Evolutionary conservation across 2,888 invertebrate genomes (phyloP).

Genomic region (Herminia tarsipennalis): DNA sequence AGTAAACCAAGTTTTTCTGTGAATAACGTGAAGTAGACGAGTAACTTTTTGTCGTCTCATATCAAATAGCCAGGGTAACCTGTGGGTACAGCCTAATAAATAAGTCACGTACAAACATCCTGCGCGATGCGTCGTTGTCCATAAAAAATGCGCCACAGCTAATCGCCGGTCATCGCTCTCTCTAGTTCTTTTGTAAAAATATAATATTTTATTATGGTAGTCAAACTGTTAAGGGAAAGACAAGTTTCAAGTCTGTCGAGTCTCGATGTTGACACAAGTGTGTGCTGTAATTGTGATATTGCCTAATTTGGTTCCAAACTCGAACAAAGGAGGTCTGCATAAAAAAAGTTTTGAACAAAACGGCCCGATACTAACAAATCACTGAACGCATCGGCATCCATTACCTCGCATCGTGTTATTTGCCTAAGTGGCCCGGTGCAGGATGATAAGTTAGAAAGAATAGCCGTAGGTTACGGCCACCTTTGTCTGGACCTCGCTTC

Average conservation of each 20-base stretch:
- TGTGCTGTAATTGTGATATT: conserved; percentile 55
- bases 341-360: conserved; percentile 10
- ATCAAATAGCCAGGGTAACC: conserved; percentile 45
- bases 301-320: conserved; percentile 61
- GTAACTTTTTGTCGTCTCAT: conserved; percentile 46
- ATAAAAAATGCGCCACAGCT: conserved; percentile 70
- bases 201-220: conserved; percentile 52
- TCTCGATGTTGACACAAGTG: conserved; percentile 72
- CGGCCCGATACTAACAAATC: conserved; percentile 42
- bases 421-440: conserved; percentile 62
- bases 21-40: conserved; percentile 26
- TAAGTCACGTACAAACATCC: conserved; percentile 79
- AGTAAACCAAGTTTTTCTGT: conserved; percentile 36
- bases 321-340: conserved; percentile 38
- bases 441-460: conserved; percentile 65
- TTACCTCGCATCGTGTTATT: conserved; percentile 63
- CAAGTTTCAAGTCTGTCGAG: conserved; percentile 57
- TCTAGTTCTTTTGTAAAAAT: conserved; percentile 63
- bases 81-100: conserved; percentile 48
- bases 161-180: conserved; percentile 79
- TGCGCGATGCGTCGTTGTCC: conserved; percentile 56
- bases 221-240: conserved; percentile 65
- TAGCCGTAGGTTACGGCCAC: conserved; percentile 52
- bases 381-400: conserved; percentile 52
- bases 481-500: conserved; percentile 55